phyloP scores from a whole-genome alignment of 1,140 invertebrate species.

The Drosophila miranda region DNA sequence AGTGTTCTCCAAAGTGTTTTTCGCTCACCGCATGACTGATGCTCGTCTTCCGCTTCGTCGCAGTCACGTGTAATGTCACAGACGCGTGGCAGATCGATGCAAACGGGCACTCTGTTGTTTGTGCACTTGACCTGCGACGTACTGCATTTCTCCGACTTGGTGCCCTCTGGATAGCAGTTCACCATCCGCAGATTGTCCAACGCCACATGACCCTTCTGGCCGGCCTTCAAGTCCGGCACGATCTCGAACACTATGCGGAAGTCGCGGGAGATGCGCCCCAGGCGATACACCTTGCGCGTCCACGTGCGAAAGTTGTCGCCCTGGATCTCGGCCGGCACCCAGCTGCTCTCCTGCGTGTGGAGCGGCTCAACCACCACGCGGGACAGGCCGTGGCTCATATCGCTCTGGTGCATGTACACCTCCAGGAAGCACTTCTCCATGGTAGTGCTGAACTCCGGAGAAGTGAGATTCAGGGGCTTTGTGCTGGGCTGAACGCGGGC shows the following conservation, averaged over 20 bases:
- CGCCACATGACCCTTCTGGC: constrained; percentile 86
- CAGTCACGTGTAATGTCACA: constrained; percentile 92
- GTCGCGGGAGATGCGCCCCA: constrained; percentile 84
- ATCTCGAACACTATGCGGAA: constrained; percentile 87
- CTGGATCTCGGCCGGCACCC: constrained; percentile 76
- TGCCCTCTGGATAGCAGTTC: constrained; percentile 88
- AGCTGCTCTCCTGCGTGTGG: constrained; percentile 84
- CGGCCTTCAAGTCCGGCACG: constrained; percentile 81
- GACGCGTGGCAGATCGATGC: constrained; percentile 89
- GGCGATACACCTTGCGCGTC: constrained; percentile 61
- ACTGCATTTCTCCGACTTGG: constrained; percentile 84
- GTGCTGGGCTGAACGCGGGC: constrained; percentile 84
- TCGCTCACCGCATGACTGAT: constrained; percentile 86
- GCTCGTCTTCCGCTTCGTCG: constrained; percentile 90
- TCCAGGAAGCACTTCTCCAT: constrained; percentile 86
- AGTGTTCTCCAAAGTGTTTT: too few relatives aligned
- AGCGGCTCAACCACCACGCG: constrained; percentile 86
- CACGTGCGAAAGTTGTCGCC: constrained; percentile 75
- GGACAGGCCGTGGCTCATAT: constrained; percentile 87
- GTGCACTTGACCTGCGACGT: constrained; percentile 85
- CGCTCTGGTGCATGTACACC: constrained; percentile 86
- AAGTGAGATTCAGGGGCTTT: constrained; percentile 85
- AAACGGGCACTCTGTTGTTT: constrained; percentile 85
- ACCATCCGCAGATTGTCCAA: constrained; percentile 90
- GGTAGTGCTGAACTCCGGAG: constrained; percentile 85